Evolutionary conservation across 2,888 invertebrate species (phyloP), one percentile per base, ranked within the genome.

Genomic region (Alentia gelatinosa): DNA sequence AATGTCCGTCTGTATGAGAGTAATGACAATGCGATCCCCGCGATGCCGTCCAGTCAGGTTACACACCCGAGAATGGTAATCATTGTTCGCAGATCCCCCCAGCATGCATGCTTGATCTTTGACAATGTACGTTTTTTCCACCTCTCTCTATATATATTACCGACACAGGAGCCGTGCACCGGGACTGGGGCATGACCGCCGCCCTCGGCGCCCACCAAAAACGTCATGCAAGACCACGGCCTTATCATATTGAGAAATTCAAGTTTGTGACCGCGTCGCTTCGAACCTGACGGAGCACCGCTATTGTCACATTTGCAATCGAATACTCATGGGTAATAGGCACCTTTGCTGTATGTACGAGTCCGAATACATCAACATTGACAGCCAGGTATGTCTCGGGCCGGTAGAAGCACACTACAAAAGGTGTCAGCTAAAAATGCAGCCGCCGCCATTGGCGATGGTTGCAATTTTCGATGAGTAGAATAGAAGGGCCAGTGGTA

Each of bases 21-120:
- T 37, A 79, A 79, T 39, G 33, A 86, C 86, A 86, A 42, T 47
- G 33, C 47, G 30, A 86, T 47, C 47, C 40, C 19, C 83, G n/a
- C 39, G 83, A 83, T 83, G 39, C 40, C 0, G 50, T 15, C 30
- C 86, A 86, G 86, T 30, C 86, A 47, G 47, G 86, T 86, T 86
- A 86, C 50, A 47, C 86, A 4, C 26, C 47, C 35, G 33, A 47
- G 47, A 86, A 86, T 47, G 86, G 33, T 7, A 5, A 30, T 26
- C 50, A 86, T 86, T 86, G 86, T 86, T 42, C 86, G 5, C 30
- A 47, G 86, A 86, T 86, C 86, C 47, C n/a, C 9, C 86, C 86
- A 83, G 26, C 83, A 83, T 83, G 86, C 86, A 42, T 86, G 86
- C 86, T 86, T 86, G 86, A 86, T 86, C 47, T 30, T 33, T 30